Evolutionary conservation across 2,888 invertebrate species (phyloP).

Genomic region (Nemurella pictetii): DNA sequence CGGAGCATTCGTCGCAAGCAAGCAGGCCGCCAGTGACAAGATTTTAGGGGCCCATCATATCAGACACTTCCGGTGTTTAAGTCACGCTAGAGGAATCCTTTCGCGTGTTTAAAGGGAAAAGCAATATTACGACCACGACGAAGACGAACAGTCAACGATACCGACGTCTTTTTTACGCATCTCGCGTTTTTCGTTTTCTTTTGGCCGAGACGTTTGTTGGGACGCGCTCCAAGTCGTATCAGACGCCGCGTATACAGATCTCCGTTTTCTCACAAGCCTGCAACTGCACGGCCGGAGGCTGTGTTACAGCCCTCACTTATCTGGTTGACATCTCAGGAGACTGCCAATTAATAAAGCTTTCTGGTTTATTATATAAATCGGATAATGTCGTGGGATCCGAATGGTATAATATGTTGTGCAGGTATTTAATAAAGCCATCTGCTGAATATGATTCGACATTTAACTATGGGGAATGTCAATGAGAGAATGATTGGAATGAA

Average conservation of each 20-base stretch:
- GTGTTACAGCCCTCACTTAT: background rate
- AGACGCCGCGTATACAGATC: background rate
- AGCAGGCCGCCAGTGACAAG: conserved; percentile 31
- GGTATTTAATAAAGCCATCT: background rate
- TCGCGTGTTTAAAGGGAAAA: background rate
- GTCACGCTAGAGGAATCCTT: conserved; percentile 19
- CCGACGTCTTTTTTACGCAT: background rate
- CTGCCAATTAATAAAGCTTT: background rate
- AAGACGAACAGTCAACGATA: background rate
- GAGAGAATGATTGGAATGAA: background rate
- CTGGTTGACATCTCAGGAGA: background rate
- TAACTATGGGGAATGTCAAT: background rate
- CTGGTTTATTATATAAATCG: background rate
- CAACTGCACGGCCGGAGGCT: background rate
- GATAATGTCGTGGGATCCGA: background rate
- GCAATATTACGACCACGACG: background rate
- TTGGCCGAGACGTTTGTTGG: conserved; percentile 1
- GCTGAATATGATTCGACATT: background rate
- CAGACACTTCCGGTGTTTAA: conserved; percentile 22
- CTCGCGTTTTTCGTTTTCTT: conserved; percentile 21
- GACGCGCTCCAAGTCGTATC: conserved; percentile 5
- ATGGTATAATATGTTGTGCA: background rate
- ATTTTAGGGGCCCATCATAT: conserved; percentile 18
- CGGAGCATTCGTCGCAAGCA: too few relatives aligned
- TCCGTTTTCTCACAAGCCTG: background rate